Base-by-base conservation (phyloP, 1,140 invertebrate species). In the Vanessa atalanta region DNA sequence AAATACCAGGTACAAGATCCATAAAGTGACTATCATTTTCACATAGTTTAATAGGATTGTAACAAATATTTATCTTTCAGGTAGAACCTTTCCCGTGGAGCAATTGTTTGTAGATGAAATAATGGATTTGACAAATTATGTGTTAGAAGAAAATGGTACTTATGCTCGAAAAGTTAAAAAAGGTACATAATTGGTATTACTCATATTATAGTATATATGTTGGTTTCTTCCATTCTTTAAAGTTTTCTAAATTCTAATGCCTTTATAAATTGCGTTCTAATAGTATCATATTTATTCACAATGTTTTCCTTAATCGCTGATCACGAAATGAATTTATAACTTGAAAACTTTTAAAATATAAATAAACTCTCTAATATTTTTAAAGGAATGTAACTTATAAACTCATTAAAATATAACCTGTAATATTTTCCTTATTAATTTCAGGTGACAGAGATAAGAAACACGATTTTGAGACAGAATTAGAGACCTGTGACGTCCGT, bases 31-130 rank as follows among this genome's bases (percentile, higher is more conserved):
- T 12, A 51, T 55, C 53, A 2, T 6, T 20, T 50, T 0, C 20
- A 50, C 47, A 48, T 15, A 14, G 47, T 66, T 66, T 23, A 50
- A 16, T 43, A 43, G 61, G 0, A 31, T n/a, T 16, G 47, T 48
- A 65, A 31, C 43, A 47, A 53, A 53, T 26, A 0, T 66, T 55
- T 65, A 61, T 43, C 15, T 89, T 88, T 72, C 63, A 93, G 92
- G 93, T 31, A 94, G 96, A 81, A 98, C 96, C 2, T 98, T 95
- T 86, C 96, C 97, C 2, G 97, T 98, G 0, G 93, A 97, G 82
- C 96, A 97, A 89, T 91, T 95, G 51, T 97, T 96, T 83, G 92
- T 97, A 12, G 96, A 97, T 93, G 96, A 97, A 82, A 94, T 97
- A 67, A 88, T 97, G 75, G 96, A 97, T 72, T 91, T 91, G 61